Conservation (phyloP, 2,888 invertebrate species). For the Elegia similella region DNA sequence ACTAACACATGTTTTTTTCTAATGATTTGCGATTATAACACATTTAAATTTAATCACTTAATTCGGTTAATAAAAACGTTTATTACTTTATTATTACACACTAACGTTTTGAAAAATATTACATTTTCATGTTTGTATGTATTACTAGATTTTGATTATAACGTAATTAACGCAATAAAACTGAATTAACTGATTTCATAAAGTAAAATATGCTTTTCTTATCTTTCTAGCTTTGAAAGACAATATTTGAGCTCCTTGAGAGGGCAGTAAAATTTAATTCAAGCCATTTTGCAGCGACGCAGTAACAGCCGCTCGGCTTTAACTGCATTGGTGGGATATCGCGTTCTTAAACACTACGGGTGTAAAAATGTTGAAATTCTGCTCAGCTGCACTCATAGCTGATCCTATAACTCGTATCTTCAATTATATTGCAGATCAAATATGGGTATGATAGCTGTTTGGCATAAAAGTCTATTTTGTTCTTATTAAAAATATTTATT, state of each 20-base stretch:
- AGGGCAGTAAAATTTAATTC: conserved; percentile 3
- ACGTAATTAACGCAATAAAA: too few relatives aligned
- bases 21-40: too few relatives aligned
- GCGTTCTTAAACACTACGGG: conserved; percentile 5
- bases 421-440: neutral
- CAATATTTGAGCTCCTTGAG: neutral
- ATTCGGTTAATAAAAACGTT: too few relatives aligned
- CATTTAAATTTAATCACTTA: too few relatives aligned
- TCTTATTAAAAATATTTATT: too few relatives aligned
- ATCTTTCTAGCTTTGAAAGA: neutral
- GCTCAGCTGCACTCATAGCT: neutral
- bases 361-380: neutral
- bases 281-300: conserved; percentile 4
- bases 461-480: neutral
- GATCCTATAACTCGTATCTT: conserved; percentile 3
- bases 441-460: neutral
- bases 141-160: too few relatives aligned
- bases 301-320: neutral
- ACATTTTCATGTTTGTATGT: too few relatives aligned
- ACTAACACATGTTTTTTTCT: too few relatives aligned
- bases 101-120: too few relatives aligned
- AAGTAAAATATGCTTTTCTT: too few relatives aligned
- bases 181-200: too few relatives aligned
- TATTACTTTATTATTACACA: too few relatives aligned
- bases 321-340: conserved; percentile 4